Base-by-base conservation (phyloP, 2,797 vertebrate genomes). In the Chelmon rostratus region DNA sequence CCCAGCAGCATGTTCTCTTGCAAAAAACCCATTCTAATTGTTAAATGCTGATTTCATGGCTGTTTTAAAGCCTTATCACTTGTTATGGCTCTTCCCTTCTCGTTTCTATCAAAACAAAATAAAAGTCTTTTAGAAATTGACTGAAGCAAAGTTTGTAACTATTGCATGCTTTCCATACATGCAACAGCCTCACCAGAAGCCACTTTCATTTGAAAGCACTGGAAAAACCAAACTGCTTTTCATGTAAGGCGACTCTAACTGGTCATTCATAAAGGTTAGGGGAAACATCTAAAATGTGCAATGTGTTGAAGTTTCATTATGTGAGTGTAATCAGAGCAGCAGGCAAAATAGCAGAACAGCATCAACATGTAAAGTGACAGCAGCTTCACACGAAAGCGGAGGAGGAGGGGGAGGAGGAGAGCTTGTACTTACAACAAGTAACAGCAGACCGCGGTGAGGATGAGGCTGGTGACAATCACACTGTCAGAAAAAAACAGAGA, bases 381-480 rank as follows among this genome's bases (percentile, higher is more conserved):
- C 53, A 54, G 57, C 37, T n/a, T 31, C 8, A 65, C 31, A 76
- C 21, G 1, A 37, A 18, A 66, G 3, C 65, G 25, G 19, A 35
- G 31, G 6, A 54, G 46, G 38, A 21, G 28, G 65, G 37, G 64
- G 18, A 52, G 28, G 13, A n/a, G 6, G 2, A 18, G 21, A 40
- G 57, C 44, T 73, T 33, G 68, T 90, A 96, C 98, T 99, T 85
- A 99, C 98, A 99, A 99, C 76, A 99, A 91, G 83, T 99, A 99
- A 84, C 98, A 99, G 94, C 98, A 99, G 80, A 98, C 94, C 0
- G 98, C 97, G 0, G 98, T 98, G 75, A 98, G 96, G 67, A 99
- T 95, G 92, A 99, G 92, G 94, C 98, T 98, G 86, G 98, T 99
- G 85, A 99, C 97, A 73, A 97, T 97, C 73, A 99, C 98, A 15